These are phyloP conservation scores for Heteronetta atricapilla DNA, from an alignment of 2,113 vertebrate species.

Conservation along the genomic window DNA sequence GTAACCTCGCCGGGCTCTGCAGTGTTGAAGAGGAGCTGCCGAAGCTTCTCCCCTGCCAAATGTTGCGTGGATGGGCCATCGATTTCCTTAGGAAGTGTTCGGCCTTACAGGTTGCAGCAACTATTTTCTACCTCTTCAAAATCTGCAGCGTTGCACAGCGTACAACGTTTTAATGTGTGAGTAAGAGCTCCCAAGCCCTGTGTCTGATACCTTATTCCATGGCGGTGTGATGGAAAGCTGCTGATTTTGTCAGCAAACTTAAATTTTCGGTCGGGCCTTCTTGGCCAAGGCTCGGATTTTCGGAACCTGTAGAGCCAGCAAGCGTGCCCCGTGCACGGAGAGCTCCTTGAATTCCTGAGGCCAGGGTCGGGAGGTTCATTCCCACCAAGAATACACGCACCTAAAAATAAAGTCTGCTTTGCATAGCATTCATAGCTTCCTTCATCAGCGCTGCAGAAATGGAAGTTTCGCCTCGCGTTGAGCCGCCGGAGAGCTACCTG, in stretches of 20 bases:
- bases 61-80: neutral
- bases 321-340: neutral
- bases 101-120: neutral
- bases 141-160: neutral
- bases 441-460: neutral
- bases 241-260: neutral
- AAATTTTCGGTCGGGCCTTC: too few relatives aligned
- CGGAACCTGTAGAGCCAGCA: neutral
- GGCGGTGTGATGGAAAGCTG: neutral
- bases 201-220: neutral
- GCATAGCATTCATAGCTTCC: slow-evolving; percentile 41
- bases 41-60: neutral
- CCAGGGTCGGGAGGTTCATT: neutral
- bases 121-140: neutral
- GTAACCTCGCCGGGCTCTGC: neutral
- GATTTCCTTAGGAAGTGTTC: neutral
- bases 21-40: neutral
- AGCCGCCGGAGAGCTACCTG: neutral
- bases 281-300: neutral
- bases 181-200: fast-evolving
- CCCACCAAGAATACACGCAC: neutral
- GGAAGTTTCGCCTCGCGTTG: neutral
- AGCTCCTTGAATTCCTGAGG: neutral
- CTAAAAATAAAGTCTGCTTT: slow-evolving; percentile 54
- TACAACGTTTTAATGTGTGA: neutral